Base-by-base conservation (phyloP, 2,888 invertebrate species). In the Halocaridina rubra region DNA sequence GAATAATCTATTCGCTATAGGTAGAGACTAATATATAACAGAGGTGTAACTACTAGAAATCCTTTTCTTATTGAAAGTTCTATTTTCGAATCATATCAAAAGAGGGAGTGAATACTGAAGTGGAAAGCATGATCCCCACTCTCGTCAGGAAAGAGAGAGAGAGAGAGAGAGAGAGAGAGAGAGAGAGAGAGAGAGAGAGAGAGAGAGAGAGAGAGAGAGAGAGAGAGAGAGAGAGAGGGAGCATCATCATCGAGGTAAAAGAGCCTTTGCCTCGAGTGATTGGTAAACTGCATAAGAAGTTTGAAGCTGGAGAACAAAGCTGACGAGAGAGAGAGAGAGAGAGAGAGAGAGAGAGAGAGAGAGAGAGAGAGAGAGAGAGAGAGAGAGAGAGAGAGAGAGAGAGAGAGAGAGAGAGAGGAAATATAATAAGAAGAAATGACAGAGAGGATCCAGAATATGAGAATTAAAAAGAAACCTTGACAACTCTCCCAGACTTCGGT, bases 401-500 rank as follows among this genome's bases (percentile, higher is more conserved):
- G 57, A 53, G 57, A 53, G 57, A 53, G 57, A 53, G 64, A 64
- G 64, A 64, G 64, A 64, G 64, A n/a, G 64, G 64, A n/a, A n/a
- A n/a, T n/a, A n/a, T n/a, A n/a, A n/a, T n/a, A n/a, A n/a, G n/a
- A n/a, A n/a, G n/a, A n/a, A n/a, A n/a, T n/a, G n/a, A n/a, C n/a
- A n/a, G n/a, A n/a, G n/a, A n/a, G n/a, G n/a, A n/a, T n/a, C n/a
- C n/a, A n/a, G n/a, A n/a, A n/a, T n/a, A n/a, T n/a, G n/a, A n/a
- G n/a, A n/a, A n/a, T n/a, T n/a, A n/a, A n/a, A n/a, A n/a, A n/a
- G n/a, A n/a, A n/a, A n/a, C n/a, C n/a, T n/a, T n/a, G n/a, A n/a
- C n/a, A n/a, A n/a, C n/a, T n/a, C n/a, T n/a, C n/a, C n/a, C n/a
- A n/a, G n/a, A n/a, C n/a, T n/a, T n/a, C n/a, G n/a, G n/a, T n/a